phyloP scores from a whole-genome alignment of 2,797 vertebrate species.

The Chiloscyllium punctatum region DNA sequence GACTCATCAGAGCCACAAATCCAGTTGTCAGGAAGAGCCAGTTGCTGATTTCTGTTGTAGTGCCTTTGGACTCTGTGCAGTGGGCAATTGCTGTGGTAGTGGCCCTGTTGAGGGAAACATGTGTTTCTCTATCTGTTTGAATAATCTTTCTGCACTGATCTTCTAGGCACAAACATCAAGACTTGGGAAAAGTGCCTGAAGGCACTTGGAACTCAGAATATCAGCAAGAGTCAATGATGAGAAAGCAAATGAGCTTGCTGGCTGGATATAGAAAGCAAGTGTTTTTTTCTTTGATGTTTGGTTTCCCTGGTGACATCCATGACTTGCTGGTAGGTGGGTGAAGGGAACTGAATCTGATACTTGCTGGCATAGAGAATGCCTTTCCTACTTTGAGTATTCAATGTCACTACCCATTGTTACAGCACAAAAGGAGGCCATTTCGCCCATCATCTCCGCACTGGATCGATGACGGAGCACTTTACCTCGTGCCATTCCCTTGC shows the following conservation, averaged over 20 bases:
- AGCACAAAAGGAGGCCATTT: no score
- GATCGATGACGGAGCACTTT: no score
- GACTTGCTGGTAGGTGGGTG: neutral
- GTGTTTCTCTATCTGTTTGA: neutral
- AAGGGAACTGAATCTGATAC: neutral
- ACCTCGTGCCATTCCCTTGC: no score
- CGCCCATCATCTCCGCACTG: no score
- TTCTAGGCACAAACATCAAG: neutral
- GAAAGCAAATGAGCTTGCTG: neutral
- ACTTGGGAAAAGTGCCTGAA: neutral
- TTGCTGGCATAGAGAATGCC: neutral
- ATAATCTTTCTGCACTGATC: neutral
- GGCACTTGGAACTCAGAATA: neutral
- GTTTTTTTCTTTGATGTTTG: neutral
- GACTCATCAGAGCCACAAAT: neutral
- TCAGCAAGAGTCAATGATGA: neutral
- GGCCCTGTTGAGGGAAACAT: neutral
- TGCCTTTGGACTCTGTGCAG: no score
- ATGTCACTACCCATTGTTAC: no score
- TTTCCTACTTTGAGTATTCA: neutral
- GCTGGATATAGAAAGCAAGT: neutral
- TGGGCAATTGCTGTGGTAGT: neutral
- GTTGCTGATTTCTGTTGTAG: neutral
- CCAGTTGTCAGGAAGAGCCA: neutral
- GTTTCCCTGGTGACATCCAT: neutral